Percentiles rank a stretch among this genome's conserved stretches.
Evolutionary conservation across 2,797 vertebrate species (phyloP).

Genomic region (Rhincodon typus): DNA sequence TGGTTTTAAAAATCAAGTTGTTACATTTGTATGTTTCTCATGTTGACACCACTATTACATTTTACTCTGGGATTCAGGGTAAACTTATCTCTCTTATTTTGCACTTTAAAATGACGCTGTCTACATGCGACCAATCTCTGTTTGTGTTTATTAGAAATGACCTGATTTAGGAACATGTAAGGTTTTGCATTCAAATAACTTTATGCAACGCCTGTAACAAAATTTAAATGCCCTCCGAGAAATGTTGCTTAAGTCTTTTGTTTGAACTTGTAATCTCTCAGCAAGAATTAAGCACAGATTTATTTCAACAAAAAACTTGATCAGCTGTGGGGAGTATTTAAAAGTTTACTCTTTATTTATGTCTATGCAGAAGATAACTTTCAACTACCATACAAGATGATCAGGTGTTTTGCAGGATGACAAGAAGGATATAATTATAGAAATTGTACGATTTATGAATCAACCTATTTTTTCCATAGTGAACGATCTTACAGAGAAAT

Average conservation of each 20-base stretch:
- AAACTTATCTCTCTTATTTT: neutral
- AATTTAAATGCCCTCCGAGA: neutral
- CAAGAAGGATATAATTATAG: neutral
- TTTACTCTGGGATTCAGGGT: neutral
- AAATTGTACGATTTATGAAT: neutral
- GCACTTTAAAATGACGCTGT: slow-evolving; percentile 25
- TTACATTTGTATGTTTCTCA: neutral
- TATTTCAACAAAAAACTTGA: neutral
- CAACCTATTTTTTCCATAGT: neutral
- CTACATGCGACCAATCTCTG: neutral
- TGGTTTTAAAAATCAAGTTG: neutral
- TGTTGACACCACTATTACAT: neutral
- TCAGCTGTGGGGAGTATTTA: neutral
- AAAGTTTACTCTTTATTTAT: neutral
- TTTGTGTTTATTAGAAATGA: neutral
- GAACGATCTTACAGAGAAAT: neutral
- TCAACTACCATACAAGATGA: neutral
- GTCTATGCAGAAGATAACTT: neutral
- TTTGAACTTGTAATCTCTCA: neutral
- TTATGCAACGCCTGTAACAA: slow-evolving; percentile 20
- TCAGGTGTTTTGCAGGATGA: neutral
- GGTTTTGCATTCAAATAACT: neutral
- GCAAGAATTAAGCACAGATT: slow-evolving; percentile 2
- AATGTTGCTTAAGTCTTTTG: neutral
- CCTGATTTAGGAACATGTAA: neutral